These are phyloP conservation scores for Gadopsis marmoratus DNA, from an alignment of 2,797 vertebrate genomes.

Conservation along the genomic window DNA sequence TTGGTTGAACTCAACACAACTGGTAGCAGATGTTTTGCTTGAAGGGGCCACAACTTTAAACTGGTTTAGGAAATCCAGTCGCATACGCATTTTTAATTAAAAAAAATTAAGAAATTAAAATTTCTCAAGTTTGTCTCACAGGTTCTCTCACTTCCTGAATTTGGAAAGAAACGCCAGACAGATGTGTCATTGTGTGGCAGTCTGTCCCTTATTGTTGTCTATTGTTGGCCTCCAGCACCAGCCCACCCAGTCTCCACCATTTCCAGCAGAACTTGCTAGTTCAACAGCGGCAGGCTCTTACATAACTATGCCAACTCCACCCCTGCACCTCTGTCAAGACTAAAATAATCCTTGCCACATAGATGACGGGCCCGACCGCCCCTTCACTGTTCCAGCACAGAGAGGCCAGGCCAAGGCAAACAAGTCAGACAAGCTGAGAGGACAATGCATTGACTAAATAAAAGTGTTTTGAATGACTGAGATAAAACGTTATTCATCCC, in stretches of 20 bases:
- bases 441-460: neutral
- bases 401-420: conserved; percentile 4
- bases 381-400: conserved; percentile 21
- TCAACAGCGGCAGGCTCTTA: conserved; percentile 62
- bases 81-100: neutral
- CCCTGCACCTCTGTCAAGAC: conserved; percentile 62
- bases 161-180: neutral
- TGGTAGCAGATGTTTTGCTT: neutral
- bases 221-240: conserved; percentile 37
- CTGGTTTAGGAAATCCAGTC: neutral
- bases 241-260: conserved; percentile 52
- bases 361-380: conserved; percentile 30
- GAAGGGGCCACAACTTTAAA: neutral
- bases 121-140: neutral
- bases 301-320: conserved; percentile 71
- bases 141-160: neutral
- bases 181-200: neutral
- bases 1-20: neutral
- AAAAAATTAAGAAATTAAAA: neutral
- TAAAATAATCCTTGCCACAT: conserved; percentile 70
- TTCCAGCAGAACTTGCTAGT: conserved; percentile 61
- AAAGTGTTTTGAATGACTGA: neutral
- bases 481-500: neutral
- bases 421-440: neutral
- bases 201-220: conserved; percentile 46